Percentiles rank a stretch among this genome's conserved stretches.
Conservation (phyloP, 2,888 invertebrate genomes). For the Rhopalosiphum nymphaeae region DNA sequence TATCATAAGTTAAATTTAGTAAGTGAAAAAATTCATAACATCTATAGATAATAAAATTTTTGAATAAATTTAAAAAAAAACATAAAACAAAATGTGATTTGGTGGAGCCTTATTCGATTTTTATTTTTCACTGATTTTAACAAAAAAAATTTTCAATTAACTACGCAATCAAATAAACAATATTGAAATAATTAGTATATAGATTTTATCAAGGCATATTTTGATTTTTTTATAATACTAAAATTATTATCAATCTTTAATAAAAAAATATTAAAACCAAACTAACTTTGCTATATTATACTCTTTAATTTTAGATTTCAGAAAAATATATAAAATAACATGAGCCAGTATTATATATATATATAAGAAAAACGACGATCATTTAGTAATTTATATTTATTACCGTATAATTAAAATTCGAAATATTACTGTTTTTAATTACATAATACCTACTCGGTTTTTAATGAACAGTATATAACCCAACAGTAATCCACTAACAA, state of each 20-base stretch:
- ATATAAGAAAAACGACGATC: background rate
- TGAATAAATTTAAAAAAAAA: background rate
- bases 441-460: background rate
- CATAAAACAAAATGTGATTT: background rate
- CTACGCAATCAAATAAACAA: background rate
- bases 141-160: background rate
- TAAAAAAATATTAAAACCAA: background rate
- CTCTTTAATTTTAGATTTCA: background rate
- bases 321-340: background rate
- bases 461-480: background rate
- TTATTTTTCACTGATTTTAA: background rate
- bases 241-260: background rate
- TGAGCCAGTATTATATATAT: background rate
- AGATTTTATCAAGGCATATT: background rate
- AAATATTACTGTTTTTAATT: constrained; percentile 20
- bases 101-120: background rate
- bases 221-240: background rate
- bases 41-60: background rate
- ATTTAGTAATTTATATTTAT: background rate
- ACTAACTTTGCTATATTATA: background rate
- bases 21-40: background rate
- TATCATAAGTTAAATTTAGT: background rate
- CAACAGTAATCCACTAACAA: background rate
- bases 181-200: background rate
- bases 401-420: constrained; percentile 11